Conservation (phyloP, 2,113 vertebrate species). For the Pogonocichla stellata region DNA sequence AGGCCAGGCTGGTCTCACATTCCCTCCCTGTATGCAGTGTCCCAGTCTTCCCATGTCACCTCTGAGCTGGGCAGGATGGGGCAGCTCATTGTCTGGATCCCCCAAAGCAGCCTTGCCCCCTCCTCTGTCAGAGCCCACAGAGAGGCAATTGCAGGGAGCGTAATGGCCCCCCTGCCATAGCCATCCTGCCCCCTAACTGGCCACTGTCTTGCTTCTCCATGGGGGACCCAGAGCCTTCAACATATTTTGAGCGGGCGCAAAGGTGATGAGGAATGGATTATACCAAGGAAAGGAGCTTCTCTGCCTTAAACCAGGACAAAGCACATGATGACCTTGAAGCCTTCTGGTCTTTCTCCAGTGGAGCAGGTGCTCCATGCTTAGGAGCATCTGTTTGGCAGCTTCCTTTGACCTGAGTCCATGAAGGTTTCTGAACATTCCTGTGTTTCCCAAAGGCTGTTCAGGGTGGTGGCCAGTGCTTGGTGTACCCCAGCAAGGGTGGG, state of each 20-base stretch:
- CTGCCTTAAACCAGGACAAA: not conserved
- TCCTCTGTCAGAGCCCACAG: not conserved
- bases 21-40: accelerated
- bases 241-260: not conserved
- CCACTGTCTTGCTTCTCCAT: not conserved
- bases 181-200: not conserved
- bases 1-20: not conserved
- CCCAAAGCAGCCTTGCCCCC: not conserved
- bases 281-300: not conserved
- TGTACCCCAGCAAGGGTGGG: not conserved
- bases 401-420: not conserved
- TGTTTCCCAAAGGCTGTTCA: not conserved
- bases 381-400: not conserved
- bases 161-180: not conserved
- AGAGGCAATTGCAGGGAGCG: not conserved
- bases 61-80: not conserved
- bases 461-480: not conserved
- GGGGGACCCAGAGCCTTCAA: not conserved
- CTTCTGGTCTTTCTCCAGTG: not conserved
- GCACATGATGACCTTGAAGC: not conserved
- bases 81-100: not conserved
- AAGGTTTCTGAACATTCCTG: not conserved
- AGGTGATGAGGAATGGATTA: not conserved
- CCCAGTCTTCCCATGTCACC: not conserved
- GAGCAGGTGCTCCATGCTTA: not conserved